Base-by-base conservation (phyloP, 2,888 invertebrate genomes). In the Drosophila anceps region DNA sequence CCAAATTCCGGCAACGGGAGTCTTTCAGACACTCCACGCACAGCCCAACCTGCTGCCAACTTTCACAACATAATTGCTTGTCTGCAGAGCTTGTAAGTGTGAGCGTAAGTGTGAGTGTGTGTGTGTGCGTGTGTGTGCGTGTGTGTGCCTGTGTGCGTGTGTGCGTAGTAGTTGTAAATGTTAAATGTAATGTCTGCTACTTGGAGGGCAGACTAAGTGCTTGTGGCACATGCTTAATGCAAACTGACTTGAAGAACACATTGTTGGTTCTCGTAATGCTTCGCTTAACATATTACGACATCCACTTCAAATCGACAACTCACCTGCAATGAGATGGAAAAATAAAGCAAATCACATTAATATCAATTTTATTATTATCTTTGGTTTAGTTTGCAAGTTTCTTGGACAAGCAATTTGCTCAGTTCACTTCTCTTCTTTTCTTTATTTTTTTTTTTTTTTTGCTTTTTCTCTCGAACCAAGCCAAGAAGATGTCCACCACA, bases 51-150 rank as follows among this genome's bases (percentile, higher is more conserved):
- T 67, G 58, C 55, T 54, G 39, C 37, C 37, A 60, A 65, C 57
- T 67, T 69, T 62, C 80, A 69, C 68, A 76, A 79, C 84, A 85
- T 84, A 84, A 88, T 85, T 88, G 88, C 86, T 69, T 79, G 79
- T 75, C 74, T 75, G 70, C 48, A 39, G 24, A 43, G 60, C 31
- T 35, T 18, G 44, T 18, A 35, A 29, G 44, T 50, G 46, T 51
- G 58, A 18, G 53, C 37, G 48, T n/a, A 39, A n/a, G 31, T 31
- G 51, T 53, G 37, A 46, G 43, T 50, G 46, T 51, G 58, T 24
- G 53, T 41, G 48, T n/a, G 43, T n/a, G 31, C 24, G 51, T 53
- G 37, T 51, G 43, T 50, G 59, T 24, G 54, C 41, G 50, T 46
- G 59, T 24, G 54, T 46, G 50, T 46, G 48, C n/a, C n/a, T n/a